A percentile compares a stretch with the other conserved stretches of the same genome.
Conservation (phyloP, 2,888 invertebrate genomes). For the Micropterix aruncella region DNA sequence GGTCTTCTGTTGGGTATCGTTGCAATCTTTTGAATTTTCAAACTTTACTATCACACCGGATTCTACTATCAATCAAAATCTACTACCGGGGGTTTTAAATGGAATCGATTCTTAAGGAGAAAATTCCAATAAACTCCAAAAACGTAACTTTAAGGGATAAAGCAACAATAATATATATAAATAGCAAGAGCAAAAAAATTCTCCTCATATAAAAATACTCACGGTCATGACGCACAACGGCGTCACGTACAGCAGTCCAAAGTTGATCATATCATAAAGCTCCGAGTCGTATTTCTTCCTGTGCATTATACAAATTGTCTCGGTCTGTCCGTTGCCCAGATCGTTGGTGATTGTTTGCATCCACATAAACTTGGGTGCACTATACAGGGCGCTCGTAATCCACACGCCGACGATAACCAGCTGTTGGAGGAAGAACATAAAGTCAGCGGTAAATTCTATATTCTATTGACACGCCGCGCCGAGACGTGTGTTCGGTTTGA, state of each 20-base stretch:
- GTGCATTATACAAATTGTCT: slow-evolving; percentile 61
- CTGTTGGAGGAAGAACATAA: slow-evolving; percentile 24
- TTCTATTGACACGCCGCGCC: too few relatives aligned
- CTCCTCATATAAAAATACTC: slow-evolving; percentile 20
- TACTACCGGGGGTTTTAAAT: neutral
- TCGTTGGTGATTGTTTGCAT: slow-evolving; percentile 59
- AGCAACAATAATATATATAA: too few relatives aligned
- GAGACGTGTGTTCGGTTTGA: too few relatives aligned
- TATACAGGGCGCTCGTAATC: slow-evolving; percentile 70
- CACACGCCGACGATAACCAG: slow-evolving; percentile 67
- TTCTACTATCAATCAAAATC: too few relatives aligned
- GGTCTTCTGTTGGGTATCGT: too few relatives aligned
- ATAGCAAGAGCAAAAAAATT: too few relatives aligned
- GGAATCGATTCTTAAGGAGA: neutral
- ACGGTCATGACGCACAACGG: slow-evolving; percentile 72
- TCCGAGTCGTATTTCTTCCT: slow-evolving; percentile 66
- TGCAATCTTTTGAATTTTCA: too few relatives aligned
- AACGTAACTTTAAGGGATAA: neutral
- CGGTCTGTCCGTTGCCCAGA: slow-evolving; percentile 40
- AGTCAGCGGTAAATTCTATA: too few relatives aligned
- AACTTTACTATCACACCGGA: too few relatives aligned
- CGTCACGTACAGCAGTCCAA: slow-evolving; percentile 67
- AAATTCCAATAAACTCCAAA: neutral
- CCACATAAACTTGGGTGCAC: slow-evolving; percentile 72
- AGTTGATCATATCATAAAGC: slow-evolving; percentile 66